Evolutionary conservation across 1,140 invertebrate genomes (phyloP), one percentile per base, ranked within the genome.

Genomic region (Mamestra configurata): DNA sequence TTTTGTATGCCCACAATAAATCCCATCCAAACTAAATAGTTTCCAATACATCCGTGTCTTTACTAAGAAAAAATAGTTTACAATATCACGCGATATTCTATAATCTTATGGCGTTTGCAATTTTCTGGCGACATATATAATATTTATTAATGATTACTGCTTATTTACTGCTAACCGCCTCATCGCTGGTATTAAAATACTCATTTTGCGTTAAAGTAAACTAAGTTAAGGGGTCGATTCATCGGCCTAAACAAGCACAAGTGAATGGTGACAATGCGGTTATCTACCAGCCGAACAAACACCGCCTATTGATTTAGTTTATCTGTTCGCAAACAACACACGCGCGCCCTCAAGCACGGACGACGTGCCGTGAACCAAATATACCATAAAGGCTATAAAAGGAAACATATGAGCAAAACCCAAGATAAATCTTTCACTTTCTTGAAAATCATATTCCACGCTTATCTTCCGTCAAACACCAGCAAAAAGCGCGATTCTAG

Each of bases 291-390:
- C 55, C 77, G 71, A 77, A 68, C 78, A 92, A 90, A 93, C 85
- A 89, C 8, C 24, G 75, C 53, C 88, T 92, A 92, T 93, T 93
- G 90, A 88, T 89, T 92, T 83, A 92, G 86, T 89, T 92, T 93
- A 92, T 93, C 92, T 90, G 70, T 80, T 24, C 24, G 78, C 82
- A 88, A 92, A 91, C 85, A 91, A 81, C 13, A 71, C 61, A 68
- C 61, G 61, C 75, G 49, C 31, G 75, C 59, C 59, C 27, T 59
- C 66, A 49, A 46, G 27, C 40, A 64, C 73, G 31, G 37, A 37
- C 57, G 59, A 46, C 43, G 27, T 51, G 59, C 10, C 5, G 22
- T 31, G 27, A 22, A 68, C 53, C 49, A 55, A 18, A 73, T 43
- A 57, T 40, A 5, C 27, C 49, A 37, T 11, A 40, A 40, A 35